Evolutionary conservation across 1,140 invertebrate genomes (phyloP).

Genomic region (Onthophagus taurus): DNA sequence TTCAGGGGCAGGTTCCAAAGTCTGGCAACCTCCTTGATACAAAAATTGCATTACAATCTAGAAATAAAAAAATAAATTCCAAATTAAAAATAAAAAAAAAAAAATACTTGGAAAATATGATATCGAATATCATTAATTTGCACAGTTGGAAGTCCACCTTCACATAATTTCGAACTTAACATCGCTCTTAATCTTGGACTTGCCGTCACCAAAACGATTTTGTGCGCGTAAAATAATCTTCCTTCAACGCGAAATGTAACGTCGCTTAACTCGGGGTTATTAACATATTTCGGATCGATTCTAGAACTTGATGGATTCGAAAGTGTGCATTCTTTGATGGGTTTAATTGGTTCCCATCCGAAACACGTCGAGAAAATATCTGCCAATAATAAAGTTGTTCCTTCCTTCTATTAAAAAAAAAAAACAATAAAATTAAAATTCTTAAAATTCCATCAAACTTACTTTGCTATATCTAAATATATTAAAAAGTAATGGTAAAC

Average conservation of each 20-base stretch:
- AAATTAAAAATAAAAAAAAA: neutral
- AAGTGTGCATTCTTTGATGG: slow-evolving; percentile 61
- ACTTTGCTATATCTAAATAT: slow-evolving; percentile 86
- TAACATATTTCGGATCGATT: slow-evolving; percentile 85
- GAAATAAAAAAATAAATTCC: slow-evolving; percentile 13
- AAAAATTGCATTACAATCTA: slow-evolving; percentile 89
- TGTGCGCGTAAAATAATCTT: slow-evolving; percentile 86
- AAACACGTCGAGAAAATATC: slow-evolving; percentile 85
- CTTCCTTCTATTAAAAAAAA: slow-evolving; percentile 62
- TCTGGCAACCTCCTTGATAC: slow-evolving; percentile 77
- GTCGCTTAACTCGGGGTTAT: slow-evolving; percentile 84
- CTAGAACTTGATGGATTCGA: slow-evolving; percentile 45
- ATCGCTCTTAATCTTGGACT: slow-evolving; percentile 78
- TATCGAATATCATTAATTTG: slow-evolving; percentile 90
- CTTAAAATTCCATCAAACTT: slow-evolving; percentile 21
- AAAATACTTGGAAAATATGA: slow-evolving; percentile 74
- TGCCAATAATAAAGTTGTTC: slow-evolving; percentile 73
- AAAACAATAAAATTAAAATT: neutral
- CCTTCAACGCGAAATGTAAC: slow-evolving; percentile 87
- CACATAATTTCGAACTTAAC: slow-evolving; percentile 68
- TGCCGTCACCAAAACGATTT: slow-evolving; percentile 84
- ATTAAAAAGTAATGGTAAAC: slow-evolving; percentile 78
- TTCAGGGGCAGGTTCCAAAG: slow-evolving; percentile 62
- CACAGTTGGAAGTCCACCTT: slow-evolving; percentile 70
- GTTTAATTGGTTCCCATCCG: slow-evolving; percentile 75